Base-by-base conservation (phyloP, 2,888 invertebrate species). In the Aleiodes testaceus region DNA sequence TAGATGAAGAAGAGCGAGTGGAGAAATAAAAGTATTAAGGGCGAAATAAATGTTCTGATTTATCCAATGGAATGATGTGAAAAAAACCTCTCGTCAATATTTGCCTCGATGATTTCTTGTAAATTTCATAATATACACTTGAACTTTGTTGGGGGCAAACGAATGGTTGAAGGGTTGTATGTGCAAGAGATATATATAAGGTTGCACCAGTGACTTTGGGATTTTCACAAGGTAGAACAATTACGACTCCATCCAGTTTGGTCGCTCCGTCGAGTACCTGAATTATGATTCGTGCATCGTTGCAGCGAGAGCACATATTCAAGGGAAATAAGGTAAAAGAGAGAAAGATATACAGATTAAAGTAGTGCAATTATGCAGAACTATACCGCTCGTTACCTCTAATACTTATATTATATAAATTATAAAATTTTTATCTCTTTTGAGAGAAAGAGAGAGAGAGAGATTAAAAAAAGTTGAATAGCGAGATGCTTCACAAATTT, bases 221-320 rank as follows among this genome's bases (percentile, higher is more conserved):
- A 69, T 69, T 69, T 69, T 64, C 45, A 47, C 64, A 16, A 14
- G 16, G 64, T 50, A 64, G 52, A 69, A 69, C 64, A 69, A 69
- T 65, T 69, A 69, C 69, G 44, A 52, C 52, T 64, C 64, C 52
- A 64, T 64, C 45, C 53, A 69, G 69, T 53, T 69, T 69, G 53
- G 45, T 64, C 64, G 69, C 45, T 64, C 64, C 45, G 64, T 50
- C 69, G 61, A 59, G 50, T 42, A 36, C 42, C 50, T 69, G 61
- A 69, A 69, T 61, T 69, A 69, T 69, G 61, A 69, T 50, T 67
- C 47, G 30, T 22, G 67, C 67, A 69, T 59, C 61, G 61, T 30
- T 36, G 45, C 26, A 26, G 26, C 42, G 44, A 69, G 47, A 44
- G 47, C 66, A 66, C 59, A 59, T 59, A 63, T 63, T 45, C 63